A percentile compares a stretch with the other conserved stretches of the same genome.
phyloP scores from a whole-genome alignment of 2,113 vertebrate genomes.

The Bucco capensis region DNA sequence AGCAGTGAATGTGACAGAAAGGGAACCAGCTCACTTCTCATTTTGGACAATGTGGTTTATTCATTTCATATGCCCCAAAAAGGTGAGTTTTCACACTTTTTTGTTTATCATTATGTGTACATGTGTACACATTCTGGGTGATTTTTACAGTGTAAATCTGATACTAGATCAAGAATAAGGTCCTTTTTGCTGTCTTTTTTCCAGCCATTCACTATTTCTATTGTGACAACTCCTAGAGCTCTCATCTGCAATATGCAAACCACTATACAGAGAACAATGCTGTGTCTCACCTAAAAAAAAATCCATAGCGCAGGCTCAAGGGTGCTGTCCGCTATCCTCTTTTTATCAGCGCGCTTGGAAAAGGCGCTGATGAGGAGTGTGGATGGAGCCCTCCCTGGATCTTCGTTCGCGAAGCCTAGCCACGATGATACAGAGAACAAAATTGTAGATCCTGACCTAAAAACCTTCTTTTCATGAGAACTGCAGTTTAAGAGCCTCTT shows the following conservation, averaged over 20 bases:
- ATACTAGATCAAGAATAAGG: not conserved
- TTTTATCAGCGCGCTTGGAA: too few relatives aligned
- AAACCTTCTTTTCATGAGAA: not conserved
- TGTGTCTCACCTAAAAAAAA: too few relatives aligned
- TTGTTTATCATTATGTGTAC: not conserved
- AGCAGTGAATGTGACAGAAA: not conserved
- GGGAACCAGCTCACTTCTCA: not conserved
- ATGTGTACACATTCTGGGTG: not conserved
- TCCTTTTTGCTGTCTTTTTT: not conserved
- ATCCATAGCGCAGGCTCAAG: too few relatives aligned
- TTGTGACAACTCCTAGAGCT: not conserved
- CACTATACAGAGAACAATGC: too few relatives aligned
- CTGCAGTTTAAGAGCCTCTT: not conserved
- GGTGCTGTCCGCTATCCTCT: too few relatives aligned
- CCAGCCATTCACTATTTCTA: not conserved
- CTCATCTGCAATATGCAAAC: not conserved
- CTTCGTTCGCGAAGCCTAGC: too few relatives aligned
- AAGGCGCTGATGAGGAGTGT: too few relatives aligned
- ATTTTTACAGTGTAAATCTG: not conserved
- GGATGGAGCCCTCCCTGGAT: too few relatives aligned
- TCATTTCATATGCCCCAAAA: not conserved
- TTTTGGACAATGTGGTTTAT: not conserved
- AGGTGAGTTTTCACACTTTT: not conserved
- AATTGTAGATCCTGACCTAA: not conserved
- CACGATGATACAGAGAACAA: constrained; percentile 4